These are phyloP conservation scores for Acromyrmex charruanus DNA, from an alignment of 1,140 invertebrate species.

Conservation along the genomic window DNA sequence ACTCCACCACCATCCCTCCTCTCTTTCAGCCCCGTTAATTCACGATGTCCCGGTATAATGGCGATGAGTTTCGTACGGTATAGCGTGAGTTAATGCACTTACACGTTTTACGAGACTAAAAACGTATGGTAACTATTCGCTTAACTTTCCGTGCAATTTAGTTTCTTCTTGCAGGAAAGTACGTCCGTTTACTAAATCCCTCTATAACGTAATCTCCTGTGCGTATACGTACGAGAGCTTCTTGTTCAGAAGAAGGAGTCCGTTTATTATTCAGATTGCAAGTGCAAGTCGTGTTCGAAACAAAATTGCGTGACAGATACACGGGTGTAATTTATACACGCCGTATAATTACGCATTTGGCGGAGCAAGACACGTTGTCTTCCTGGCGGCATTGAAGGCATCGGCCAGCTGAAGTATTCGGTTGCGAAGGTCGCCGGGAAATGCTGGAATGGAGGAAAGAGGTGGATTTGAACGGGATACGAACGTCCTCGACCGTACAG, in stretches of 20 bases:
- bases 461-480: conserved; percentile 19
- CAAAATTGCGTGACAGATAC: not conserved
- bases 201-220: not conserved
- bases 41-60: not conserved
- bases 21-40: not conserved
- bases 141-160: conserved; percentile 16
- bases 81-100: not conserved
- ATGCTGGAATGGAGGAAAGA: conserved; percentile 66
- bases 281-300: not conserved
- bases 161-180: conserved; percentile 17
- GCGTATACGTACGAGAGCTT: not conserved
- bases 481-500: conserved; percentile 53
- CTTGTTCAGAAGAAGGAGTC: not conserved
- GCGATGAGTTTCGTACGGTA: conserved; percentile 19
- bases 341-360: conserved; percentile 20
- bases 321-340: not conserved
- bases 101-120: conserved; percentile 18
- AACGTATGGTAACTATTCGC: not conserved
- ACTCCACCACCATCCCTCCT: no score
- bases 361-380: conserved; percentile 16
- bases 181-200: conserved; percentile 4
- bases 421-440: conserved; percentile 66
- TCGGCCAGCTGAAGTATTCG: conserved; percentile 5
- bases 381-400: conserved; percentile 66
- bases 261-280: not conserved